These are phyloP conservation scores for Sparus aurata DNA, from an alignment of 2,797 vertebrate genomes.

Conservation along the genomic window DNA sequence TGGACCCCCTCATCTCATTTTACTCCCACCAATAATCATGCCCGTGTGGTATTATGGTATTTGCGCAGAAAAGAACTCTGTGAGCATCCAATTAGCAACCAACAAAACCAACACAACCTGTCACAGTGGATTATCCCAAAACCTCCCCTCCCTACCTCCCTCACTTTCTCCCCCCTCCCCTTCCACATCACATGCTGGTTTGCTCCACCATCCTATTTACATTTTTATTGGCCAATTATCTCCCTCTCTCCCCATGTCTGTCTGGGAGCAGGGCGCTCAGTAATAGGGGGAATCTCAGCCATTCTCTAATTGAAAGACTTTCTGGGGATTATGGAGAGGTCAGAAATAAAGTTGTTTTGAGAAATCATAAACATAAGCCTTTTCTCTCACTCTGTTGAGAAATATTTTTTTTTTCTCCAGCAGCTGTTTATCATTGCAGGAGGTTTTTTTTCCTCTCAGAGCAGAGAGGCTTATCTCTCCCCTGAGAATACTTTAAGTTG, in stretches of 20 bases:
- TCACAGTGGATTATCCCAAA: constrained; percentile 82
- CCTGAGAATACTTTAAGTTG: constrained; percentile 58
- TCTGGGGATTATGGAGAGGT: constrained; percentile 82
- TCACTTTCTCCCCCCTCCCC: not conserved
- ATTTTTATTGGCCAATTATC: constrained; percentile 89
- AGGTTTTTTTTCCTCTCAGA: constrained; percentile 28
- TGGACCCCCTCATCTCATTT: constrained; percentile 39
- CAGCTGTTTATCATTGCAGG: constrained; percentile 74
- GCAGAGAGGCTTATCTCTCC: constrained; percentile 70
- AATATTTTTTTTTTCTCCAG: constrained; percentile 63
- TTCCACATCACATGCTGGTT: constrained; percentile 79
- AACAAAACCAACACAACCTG: constrained; percentile 83
- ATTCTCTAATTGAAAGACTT: constrained; percentile 84
- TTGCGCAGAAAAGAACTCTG: constrained; percentile 59
- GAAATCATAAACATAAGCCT: constrained; percentile 81
- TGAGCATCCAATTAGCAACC: constrained; percentile 80
- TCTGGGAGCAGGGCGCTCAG: constrained; percentile 70
- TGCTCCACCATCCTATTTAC: constrained; percentile 81
- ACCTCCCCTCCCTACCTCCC: constrained; percentile 40
- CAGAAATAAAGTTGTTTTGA: constrained; percentile 81
- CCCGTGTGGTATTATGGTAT: constrained; percentile 64
- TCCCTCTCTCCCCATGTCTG: constrained; percentile 71
- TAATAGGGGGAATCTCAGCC: constrained; percentile 76
- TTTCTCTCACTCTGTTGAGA: constrained; percentile 69
- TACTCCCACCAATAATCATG: constrained; percentile 66